Conservation (phyloP, 2,888 invertebrate genomes). For the Morinoia aosen region DNA sequence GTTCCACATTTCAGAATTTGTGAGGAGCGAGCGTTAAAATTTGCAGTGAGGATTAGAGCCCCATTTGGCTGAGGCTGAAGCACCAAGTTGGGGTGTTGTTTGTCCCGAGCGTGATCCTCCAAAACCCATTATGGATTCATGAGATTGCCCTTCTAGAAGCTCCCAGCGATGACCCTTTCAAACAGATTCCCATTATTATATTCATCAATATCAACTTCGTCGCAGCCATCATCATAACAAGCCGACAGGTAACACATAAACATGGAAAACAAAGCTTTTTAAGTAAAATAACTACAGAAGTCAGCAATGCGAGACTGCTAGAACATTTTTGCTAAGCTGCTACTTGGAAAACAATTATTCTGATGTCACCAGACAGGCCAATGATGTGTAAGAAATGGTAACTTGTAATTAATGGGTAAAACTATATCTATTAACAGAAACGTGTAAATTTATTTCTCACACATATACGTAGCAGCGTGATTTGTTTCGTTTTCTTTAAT, state of each 20-base stretch:
- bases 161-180: slow-evolving; percentile 12
- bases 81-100: neutral
- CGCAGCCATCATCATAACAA: neutral
- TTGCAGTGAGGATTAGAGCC: neutral
- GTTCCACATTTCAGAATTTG: slow-evolving; percentile 12
- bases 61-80: neutral
- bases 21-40: neutral
- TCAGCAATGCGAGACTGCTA: neutral
- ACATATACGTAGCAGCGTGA: too few relatives aligned
- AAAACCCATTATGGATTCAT: slow-evolving; percentile 4
- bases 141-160: neutral
- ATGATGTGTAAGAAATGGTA: too few relatives aligned
- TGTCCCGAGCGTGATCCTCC: slow-evolving; percentile 1
- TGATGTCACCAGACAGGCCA: neutral
- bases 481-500: too few relatives aligned
- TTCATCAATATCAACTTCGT: neutral
- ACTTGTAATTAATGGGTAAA: too few relatives aligned
- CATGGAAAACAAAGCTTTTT: neutral
- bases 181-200: neutral
- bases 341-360: neutral
- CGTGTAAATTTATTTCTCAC: too few relatives aligned
- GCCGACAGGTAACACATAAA: neutral
- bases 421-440: too few relatives aligned
- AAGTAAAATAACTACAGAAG: neutral
- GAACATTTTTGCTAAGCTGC: neutral